Conservation (phyloP, 2,113 vertebrate species). For the Hirundichthys speculiger region DNA sequence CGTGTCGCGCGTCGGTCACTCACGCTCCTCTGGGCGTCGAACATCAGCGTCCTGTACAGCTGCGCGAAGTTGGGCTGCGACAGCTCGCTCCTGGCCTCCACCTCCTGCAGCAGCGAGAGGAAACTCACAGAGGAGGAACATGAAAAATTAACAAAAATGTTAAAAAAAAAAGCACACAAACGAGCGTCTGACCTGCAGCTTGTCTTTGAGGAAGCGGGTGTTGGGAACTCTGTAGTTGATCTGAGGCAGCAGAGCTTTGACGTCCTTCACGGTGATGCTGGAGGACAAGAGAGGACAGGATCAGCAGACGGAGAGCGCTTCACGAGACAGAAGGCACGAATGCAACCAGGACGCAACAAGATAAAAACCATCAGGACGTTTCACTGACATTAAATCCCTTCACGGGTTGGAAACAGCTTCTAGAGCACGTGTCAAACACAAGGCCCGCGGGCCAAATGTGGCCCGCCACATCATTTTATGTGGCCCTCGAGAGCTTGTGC, state of each 20-base stretch:
- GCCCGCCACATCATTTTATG: too few species aligned
- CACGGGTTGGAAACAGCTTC: too few species aligned
- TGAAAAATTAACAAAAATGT: neutral
- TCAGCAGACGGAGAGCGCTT: too few species aligned
- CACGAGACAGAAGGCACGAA: too few species aligned
- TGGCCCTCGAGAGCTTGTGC: too few species aligned
- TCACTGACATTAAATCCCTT: too few species aligned
- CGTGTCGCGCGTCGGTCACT: conserved; percentile 64
- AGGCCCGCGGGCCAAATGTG: too few species aligned
- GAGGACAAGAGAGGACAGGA: neutral
- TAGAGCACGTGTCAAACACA: too few species aligned
- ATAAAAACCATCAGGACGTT: too few species aligned
- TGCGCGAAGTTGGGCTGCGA: conserved; percentile 85
- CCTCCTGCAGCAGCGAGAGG: conserved; percentile 74
- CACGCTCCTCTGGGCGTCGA: conserved; percentile 87
- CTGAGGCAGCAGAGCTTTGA: conserved; percentile 87
- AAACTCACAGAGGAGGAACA: neutral
- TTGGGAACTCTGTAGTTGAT: conserved; percentile 88
- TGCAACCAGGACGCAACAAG: too few species aligned
- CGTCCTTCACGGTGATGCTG: conserved; percentile 87
- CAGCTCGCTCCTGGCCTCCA: conserved; percentile 85
- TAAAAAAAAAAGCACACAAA: neutral
- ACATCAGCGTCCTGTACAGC: conserved; percentile 90
- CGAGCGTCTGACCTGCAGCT: conserved; percentile 79
- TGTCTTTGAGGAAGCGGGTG: conserved; percentile 88